Percentiles rank a stretch among this genome's conserved stretches.
phyloP scores from a whole-genome alignment of 2,113 vertebrate species.

The Budorcas taxicolor region DNA sequence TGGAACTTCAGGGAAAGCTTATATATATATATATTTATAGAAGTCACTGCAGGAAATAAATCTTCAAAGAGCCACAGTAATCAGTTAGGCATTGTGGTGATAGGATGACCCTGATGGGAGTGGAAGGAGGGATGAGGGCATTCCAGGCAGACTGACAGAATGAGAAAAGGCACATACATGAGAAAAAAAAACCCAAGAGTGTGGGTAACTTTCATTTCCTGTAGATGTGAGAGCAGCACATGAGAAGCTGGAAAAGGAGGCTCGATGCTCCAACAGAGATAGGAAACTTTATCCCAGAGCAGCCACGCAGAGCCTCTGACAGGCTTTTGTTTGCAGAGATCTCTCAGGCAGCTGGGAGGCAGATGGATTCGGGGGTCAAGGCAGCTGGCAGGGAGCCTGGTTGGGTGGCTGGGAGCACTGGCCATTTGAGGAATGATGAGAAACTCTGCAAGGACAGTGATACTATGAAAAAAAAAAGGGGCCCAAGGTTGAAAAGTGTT shows the following conservation, averaged over 20 bases:
- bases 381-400: not conserved
- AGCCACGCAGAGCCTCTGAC: not conserved
- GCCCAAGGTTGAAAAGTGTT: not conserved
- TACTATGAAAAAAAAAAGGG: not conserved
- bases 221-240: not conserved
- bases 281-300: not conserved
- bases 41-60: not conserved
- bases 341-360: not conserved
- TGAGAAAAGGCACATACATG: not conserved
- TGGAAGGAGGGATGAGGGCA: not conserved
- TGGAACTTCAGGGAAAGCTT: not conserved
- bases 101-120: rapidly evolving
- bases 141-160: not conserved
- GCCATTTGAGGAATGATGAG: not conserved
- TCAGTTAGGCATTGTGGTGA: not conserved
- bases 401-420: not conserved
- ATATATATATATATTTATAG: not conserved
- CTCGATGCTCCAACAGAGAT: not conserved
- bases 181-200: not conserved
- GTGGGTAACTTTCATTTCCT: not conserved
- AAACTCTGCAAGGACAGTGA: not conserved
- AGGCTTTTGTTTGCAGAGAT: not conserved
- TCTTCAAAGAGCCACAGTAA: not conserved
- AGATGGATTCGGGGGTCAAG: not conserved
- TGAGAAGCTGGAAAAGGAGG: not conserved